Conservation (phyloP, 2,113 vertebrate genomes). For the Cervus canadensis region DNA sequence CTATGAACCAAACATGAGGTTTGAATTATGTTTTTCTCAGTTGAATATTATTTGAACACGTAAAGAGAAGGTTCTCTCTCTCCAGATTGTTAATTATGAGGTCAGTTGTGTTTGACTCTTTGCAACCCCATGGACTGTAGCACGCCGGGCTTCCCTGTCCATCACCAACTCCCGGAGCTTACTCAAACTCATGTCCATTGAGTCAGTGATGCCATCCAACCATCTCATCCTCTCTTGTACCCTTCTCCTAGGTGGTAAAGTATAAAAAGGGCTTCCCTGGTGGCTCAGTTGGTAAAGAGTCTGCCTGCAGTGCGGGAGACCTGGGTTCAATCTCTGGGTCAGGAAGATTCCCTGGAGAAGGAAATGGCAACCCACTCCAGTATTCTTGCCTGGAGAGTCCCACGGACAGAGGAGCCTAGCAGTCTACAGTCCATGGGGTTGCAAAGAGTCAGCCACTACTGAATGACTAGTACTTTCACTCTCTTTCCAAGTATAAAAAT, state of each 20-base stretch:
- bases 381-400: not conserved
- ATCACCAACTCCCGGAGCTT: no score
- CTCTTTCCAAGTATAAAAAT: not conserved
- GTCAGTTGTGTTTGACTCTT: not conserved
- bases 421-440: not conserved
- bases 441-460: not conserved
- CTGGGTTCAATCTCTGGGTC: not conserved
- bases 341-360: not conserved
- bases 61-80: not conserved
- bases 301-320: not conserved
- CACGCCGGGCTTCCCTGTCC: no score
- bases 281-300: not conserved
- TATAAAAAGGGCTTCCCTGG: not conserved
- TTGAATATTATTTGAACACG: not conserved
- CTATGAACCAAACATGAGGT: not conserved
- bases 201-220: no score
- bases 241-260: not conserved
- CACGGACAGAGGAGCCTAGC: not conserved
- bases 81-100: conserved; percentile 16
- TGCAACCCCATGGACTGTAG: no score
- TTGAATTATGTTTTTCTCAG: conserved; percentile 1
- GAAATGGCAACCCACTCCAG: not conserved
- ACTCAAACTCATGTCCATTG: no score
- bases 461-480: not conserved
- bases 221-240: not conserved